Evolutionary conservation across 37 sponge, comb jelly and placozoan genomes (phyloP).

Genomic region (Eunapius fragilis): DNA sequence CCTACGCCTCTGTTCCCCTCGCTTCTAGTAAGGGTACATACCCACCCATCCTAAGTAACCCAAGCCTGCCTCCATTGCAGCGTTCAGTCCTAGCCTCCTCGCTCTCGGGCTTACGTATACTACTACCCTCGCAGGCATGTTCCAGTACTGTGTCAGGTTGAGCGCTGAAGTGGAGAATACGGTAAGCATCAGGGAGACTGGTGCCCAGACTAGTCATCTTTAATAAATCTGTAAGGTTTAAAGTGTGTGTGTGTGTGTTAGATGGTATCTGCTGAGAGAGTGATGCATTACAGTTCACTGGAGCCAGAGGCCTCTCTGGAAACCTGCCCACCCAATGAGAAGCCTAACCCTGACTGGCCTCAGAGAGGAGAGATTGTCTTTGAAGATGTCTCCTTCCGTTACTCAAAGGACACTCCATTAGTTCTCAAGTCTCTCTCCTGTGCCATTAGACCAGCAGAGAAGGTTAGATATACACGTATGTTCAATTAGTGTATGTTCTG

Average conservation of each 20-base stretch:
- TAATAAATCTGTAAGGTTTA: no score
- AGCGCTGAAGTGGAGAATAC: no score
- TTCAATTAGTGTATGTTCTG: not conserved
- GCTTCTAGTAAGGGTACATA: constrained; percentile 24
- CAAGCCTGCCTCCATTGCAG: not conserved
- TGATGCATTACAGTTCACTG: constrained; percentile 62
- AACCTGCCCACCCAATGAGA: constrained; percentile 14
- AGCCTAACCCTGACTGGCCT: constrained; percentile 72
- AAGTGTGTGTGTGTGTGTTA: constrained; percentile 1
- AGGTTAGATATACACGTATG: constrained; percentile 15
- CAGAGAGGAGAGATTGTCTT: constrained; percentile 42
- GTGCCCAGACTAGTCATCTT: no score
- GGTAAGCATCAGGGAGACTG: no score
- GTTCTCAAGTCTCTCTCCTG: constrained; percentile 63
- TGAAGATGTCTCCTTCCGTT: constrained; percentile 45
- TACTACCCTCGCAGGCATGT: no score
- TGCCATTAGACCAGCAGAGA: constrained; percentile 60
- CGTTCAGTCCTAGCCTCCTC: constrained; percentile 45
- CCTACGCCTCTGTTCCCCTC: constrained; percentile 49
- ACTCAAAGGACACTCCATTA: constrained; percentile 34
- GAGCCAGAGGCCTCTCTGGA: constrained; percentile 52
- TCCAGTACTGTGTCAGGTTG: no score
- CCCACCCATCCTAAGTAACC: not conserved
- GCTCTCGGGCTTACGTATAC: constrained; percentile 37
- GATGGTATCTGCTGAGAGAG: constrained; percentile 84